Conservation (phyloP, 2,888 invertebrate species). For the Ennomos quercinarius region DNA sequence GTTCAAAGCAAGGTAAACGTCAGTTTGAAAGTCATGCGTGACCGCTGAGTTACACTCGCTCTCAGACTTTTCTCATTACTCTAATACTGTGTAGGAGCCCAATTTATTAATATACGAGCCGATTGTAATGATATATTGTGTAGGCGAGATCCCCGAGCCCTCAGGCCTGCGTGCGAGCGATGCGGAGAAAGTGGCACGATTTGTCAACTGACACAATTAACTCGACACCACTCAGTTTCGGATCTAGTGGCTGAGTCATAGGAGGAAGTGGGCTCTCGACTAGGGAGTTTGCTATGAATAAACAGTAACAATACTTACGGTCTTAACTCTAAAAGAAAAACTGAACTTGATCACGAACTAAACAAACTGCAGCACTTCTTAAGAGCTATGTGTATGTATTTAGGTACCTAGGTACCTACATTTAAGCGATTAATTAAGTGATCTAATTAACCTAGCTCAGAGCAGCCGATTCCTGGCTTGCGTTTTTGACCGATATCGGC, state of each 20-base stretch:
- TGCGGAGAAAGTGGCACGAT: slow-evolving; percentile 48
- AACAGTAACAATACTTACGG: neutral
- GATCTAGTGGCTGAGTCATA: slow-evolving; percentile 27
- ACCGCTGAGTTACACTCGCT: no score
- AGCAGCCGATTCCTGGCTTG: no score
- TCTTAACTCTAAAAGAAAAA: neutral
- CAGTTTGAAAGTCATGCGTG: no score
- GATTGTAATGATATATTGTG: slow-evolving; percentile 31
- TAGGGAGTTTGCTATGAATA: slow-evolving; percentile 9
- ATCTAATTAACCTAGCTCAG: no score
- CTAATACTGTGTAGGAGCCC: slow-evolving; percentile 24
- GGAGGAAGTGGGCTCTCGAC: slow-evolving; percentile 20
- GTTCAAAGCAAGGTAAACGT: no score
- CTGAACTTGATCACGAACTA: no score
- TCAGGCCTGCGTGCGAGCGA: slow-evolving; percentile 27
- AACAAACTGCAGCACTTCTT: no score
- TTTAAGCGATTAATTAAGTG: neutral
- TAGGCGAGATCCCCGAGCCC: slow-evolving; percentile 44
- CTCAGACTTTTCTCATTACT: neutral
- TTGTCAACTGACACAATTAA: slow-evolving; percentile 47
- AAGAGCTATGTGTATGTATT: no score
- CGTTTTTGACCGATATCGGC: no score
- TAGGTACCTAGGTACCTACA: no score
- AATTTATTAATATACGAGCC: slow-evolving; percentile 25
- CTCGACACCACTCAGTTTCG: slow-evolving; percentile 32